A percentile compares a stretch with the other conserved stretches of the same genome.
Conservation (phyloP, 2,888 invertebrate genomes). For the Drosophila prostipennis region DNA sequence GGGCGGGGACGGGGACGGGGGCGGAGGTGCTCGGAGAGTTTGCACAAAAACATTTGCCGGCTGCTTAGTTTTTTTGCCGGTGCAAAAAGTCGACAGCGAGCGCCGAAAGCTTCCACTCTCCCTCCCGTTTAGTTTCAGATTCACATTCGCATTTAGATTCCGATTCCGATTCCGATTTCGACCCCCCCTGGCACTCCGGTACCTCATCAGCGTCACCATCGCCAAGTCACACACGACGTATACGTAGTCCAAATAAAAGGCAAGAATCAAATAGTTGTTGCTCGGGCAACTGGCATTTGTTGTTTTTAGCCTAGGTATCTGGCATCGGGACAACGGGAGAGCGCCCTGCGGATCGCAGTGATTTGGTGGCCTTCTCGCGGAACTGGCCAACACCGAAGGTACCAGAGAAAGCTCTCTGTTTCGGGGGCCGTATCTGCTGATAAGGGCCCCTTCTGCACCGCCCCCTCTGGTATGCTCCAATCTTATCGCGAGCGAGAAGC, state of each 20-base stretch:
- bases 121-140: conserved; percentile 9
- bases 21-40: conserved; percentile 16
- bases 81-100: conserved; percentile 56
- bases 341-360: conserved; percentile 21
- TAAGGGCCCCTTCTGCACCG: conserved; percentile 52
- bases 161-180: conserved; percentile 4
- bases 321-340: conserved; percentile 31
- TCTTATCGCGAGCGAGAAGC: conserved; percentile 53
- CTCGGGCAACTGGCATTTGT: conserved; percentile 7
- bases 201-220: conserved; percentile 46
- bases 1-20: neutral
- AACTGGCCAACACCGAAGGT: neutral
- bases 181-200: conserved; percentile 36
- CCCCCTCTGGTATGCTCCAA: conserved; percentile 24
- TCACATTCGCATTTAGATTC: conserved; percentile 23
- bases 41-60: conserved; percentile 67
- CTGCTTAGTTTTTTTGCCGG: conserved; percentile 74
- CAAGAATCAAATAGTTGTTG: conserved; percentile 52
- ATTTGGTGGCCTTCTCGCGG: conserved; percentile 44
- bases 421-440: conserved; percentile 31
- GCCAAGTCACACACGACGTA: conserved; percentile 31
- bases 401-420: conserved; percentile 8
- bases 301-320: conserved; percentile 2
- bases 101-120: conserved; percentile 47
- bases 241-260: conserved; percentile 60